Base-by-base conservation (phyloP, 2,797 vertebrate species). In the Taeniopygia guttata region DNA sequence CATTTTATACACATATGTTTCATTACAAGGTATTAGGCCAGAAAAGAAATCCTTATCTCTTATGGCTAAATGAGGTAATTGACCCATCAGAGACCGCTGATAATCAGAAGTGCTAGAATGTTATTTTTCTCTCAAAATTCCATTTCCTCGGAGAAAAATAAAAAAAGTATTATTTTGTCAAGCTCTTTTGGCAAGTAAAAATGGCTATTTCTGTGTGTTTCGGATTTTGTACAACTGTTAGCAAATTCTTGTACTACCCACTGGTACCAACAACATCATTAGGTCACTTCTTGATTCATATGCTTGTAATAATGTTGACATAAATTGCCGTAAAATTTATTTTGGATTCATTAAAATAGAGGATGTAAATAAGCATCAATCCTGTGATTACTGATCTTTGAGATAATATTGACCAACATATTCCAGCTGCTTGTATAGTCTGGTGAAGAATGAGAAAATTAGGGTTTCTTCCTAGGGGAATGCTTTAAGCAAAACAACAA, bases 391-490 rank as follows among this genome's bases (percentile, higher is more conserved):
- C 5, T 60, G 22, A 59, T 45, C 18, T 70, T 70, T 62, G 69
- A 74, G 20, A 42, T 36, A 74, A 36, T 51, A 36, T 7, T 48
- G 34, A 59, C 16, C 6, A 73, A 54, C 1, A 19, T 32, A 40
- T 1, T 75, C 45, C 59, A 63, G 25, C 13, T 67, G 5, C 13
- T 73, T 62, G 7, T 29, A 45, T 5, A 10, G 1, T 36, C 32
- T 64, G 4, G 11, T 42, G 13, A 78, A 81, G 92, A 84, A 72
- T 52, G 13, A 59, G 30, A 87, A 59, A 76, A 55, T 34, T 10
- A 14, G 7, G 0, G 1, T 23, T 55, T 56, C 67, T 34, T 8
- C 20, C 19, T 72, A 11, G 4, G 8, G 8, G 3, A 75, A 9
- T 1, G 2, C 4, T 68, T 59, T 21, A 51, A 60, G 2, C 3